Evolutionary conservation across 2,113 vertebrate genomes (phyloP).

Genomic region (Xiphophorus maculatus): DNA sequence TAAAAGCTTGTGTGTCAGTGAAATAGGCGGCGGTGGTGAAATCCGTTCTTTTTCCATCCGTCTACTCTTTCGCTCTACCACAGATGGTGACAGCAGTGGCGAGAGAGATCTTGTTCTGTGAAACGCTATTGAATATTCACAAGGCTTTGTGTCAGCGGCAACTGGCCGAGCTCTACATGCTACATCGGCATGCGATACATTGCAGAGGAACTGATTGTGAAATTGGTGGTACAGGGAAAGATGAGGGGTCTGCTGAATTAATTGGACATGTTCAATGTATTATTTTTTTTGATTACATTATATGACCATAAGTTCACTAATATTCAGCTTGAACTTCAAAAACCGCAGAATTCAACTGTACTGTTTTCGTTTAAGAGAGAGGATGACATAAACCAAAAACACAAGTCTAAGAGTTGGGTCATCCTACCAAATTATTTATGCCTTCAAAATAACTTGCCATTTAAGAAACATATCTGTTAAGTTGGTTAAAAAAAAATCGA

Average conservation of each 20-base stretch:
- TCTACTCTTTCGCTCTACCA: conserved; percentile 69
- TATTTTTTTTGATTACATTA: background rate
- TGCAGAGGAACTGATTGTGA: conserved; percentile 37
- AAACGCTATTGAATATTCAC: conserved; percentile 76
- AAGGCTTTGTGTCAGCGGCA: conserved; percentile 55
- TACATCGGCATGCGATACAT: conserved; percentile 49
- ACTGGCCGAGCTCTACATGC: conserved; percentile 35
- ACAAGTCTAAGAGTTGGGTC: background rate
- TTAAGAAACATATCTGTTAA: too few species aligned
- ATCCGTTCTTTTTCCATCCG: conserved; percentile 74
- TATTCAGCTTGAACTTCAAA: background rate
- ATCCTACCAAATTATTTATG: background rate
- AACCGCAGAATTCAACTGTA: too few species aligned
- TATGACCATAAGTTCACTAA: conserved; percentile 35
- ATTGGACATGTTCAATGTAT: background rate
- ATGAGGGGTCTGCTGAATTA: background rate
- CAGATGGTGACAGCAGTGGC: conserved; percentile 70
- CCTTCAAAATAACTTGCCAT: too few species aligned
- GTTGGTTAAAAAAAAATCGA: too few species aligned
- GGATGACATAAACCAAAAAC: too few species aligned
- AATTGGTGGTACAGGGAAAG: conserved; percentile 38
- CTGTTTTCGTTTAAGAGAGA: too few species aligned
- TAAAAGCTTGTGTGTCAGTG: conserved; percentile 71
- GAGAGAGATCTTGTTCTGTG: conserved; percentile 77
- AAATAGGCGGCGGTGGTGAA: conserved; percentile 68